Conservation (phyloP, 2,113 vertebrate species). For the Crotalus horridus region DNA sequence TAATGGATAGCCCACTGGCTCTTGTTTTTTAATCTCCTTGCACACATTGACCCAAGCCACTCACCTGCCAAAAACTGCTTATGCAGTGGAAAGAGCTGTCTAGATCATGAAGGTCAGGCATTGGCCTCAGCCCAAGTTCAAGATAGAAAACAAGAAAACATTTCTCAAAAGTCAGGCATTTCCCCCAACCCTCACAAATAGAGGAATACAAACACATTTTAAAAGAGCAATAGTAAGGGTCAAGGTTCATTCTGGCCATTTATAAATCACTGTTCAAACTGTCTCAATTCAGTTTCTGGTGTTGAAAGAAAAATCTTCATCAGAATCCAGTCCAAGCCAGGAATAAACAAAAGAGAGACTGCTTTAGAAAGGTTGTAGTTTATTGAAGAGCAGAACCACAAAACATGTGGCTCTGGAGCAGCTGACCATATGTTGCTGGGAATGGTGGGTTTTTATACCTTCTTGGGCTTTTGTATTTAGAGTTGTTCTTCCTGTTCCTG, state of each 20-base stretch:
- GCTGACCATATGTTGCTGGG: too few species aligned
- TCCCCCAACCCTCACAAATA: not conserved
- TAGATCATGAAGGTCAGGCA: conserved; percentile 1
- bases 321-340: too few species aligned
- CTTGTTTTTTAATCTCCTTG: conserved; percentile 19
- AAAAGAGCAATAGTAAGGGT: not conserved
- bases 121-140: not conserved
- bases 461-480: too few species aligned
- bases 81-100: conserved; percentile 4
- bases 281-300: not conserved
- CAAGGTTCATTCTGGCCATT: not conserved
- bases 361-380: too few species aligned
- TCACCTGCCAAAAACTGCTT: conserved; percentile 10
- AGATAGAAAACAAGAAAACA: not conserved
- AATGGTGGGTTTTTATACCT: too few species aligned
- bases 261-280: not conserved
- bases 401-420: too few species aligned
- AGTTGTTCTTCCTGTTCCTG: too few species aligned
- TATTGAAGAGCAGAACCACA: too few species aligned
- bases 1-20: conserved; percentile 13
- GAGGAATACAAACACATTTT: not conserved
- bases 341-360: too few species aligned
- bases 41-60: conserved; percentile 11
- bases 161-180: not conserved
- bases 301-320: too few species aligned